Conservation (phyloP, 2,113 vertebrate genomes). For the Antechinus flavipes region DNA sequence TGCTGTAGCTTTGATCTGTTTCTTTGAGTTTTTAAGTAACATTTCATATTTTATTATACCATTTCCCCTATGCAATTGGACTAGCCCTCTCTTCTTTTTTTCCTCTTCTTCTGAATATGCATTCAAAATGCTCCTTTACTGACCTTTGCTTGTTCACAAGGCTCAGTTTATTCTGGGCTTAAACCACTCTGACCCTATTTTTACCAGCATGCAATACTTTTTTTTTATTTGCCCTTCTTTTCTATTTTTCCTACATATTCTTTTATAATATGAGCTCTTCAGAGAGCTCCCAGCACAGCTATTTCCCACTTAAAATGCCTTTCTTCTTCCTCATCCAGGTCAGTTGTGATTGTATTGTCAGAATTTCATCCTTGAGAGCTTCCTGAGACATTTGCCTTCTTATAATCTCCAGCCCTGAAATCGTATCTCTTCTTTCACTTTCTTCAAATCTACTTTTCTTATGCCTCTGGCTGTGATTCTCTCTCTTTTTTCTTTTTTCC, state of each 20-base stretch:
- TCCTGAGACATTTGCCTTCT: background rate
- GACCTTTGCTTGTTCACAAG: background rate
- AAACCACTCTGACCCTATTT: background rate
- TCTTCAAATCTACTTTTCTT: background rate
- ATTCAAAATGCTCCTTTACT: background rate
- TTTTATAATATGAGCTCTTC: background rate
- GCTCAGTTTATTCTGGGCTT: background rate
- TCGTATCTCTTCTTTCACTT: background rate
- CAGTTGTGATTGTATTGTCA: background rate
- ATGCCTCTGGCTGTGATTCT: background rate
- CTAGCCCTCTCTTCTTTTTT: background rate
- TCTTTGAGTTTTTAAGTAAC: background rate
- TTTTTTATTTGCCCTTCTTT: background rate
- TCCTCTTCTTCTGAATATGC: background rate
- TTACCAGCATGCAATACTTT: background rate
- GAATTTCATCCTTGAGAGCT: background rate
- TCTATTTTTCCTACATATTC: background rate
- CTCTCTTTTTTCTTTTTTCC: background rate
- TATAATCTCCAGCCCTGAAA: background rate
- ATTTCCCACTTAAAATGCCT: background rate
- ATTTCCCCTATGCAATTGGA: background rate
- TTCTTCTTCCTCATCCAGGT: background rate
- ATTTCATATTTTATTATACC: background rate
- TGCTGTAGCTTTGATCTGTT: background rate
- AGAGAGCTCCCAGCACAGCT: background rate